phyloP scores from a whole-genome alignment of 2,888 invertebrate genomes.

The Sinodicranocentrus sp. region DNA sequence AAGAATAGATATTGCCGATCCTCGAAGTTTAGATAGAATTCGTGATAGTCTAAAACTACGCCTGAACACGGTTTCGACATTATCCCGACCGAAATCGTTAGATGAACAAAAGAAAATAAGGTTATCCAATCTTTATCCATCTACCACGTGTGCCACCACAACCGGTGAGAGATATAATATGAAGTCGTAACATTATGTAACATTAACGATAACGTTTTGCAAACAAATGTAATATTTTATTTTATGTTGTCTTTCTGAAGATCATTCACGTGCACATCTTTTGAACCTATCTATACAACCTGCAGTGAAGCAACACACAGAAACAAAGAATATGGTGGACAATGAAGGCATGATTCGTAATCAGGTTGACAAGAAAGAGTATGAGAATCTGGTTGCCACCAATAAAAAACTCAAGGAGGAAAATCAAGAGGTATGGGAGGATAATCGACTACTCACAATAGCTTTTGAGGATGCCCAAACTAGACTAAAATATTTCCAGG shows the following conservation, averaged over 20 bases:
- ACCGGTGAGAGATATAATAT: too few species aligned
- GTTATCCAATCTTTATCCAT: too few species aligned
- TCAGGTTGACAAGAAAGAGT: background rate
- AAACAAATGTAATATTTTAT: too few species aligned
- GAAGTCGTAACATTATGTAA: too few species aligned
- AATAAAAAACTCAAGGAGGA: background rate
- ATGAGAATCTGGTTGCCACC: background rate
- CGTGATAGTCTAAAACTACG: too few species aligned
- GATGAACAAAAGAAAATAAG: constrained; percentile 1
- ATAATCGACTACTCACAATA: background rate
- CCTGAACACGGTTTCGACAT: too few species aligned
- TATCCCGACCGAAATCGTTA: background rate
- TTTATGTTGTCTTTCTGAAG: too few species aligned
- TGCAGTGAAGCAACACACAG: background rate
- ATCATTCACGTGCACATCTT: background rate
- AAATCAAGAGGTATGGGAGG: background rate
- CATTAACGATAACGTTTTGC: too few species aligned
- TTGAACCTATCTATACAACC: background rate
- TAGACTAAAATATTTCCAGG: background rate
- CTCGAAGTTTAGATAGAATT: too few species aligned
- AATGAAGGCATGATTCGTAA: too few species aligned
- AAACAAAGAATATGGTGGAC: background rate
- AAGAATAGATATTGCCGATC: too few species aligned
- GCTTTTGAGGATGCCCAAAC: constrained; percentile 8
- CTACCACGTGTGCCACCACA: too few species aligned